Conservation (phyloP, 1,140 invertebrate species). For the Eriosoma lanigerum region DNA sequence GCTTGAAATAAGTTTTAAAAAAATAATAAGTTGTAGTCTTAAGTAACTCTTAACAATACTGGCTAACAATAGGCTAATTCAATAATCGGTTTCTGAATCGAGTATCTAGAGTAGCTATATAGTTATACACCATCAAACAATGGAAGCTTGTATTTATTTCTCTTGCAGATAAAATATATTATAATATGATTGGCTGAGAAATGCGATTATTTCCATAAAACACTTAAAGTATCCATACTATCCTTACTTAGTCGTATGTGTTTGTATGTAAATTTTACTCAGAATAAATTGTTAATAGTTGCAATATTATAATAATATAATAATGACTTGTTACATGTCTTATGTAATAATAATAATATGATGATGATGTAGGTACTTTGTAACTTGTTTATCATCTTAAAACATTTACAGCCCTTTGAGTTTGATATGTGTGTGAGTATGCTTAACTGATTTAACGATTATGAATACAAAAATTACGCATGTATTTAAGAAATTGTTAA, state of each 20-base stretch:
- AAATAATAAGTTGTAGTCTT: conserved; percentile 1
- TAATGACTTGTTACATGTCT: too few relatives aligned
- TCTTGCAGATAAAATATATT: conserved; percentile 8
- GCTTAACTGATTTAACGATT: too few relatives aligned
- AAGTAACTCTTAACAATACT: not conserved
- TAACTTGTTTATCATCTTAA: too few relatives aligned
- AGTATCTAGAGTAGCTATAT: conserved; percentile 8
- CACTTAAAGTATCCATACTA: conserved; percentile 11
- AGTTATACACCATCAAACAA: not conserved
- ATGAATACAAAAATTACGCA: too few relatives aligned
- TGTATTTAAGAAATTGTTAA: too few relatives aligned
- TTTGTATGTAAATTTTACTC: conserved; percentile 28
- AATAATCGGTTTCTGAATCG: conserved; percentile 20
- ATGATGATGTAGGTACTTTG: too few relatives aligned
- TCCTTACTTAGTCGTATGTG: not conserved
- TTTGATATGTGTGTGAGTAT: too few relatives aligned
- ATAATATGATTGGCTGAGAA: conserved; percentile 28
- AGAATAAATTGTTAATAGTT: not conserved
- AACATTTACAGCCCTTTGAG: too few relatives aligned
- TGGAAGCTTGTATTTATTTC: conserved; percentile 36
- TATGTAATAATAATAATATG: too few relatives aligned
- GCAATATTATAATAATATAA: too few relatives aligned
- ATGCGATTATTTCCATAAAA: conserved; percentile 1
- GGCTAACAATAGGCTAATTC: conserved; percentile 21
- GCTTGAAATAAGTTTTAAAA: conserved; percentile 27